A percentile compares a stretch with the other conserved stretches of the same genome.
These are phyloP conservation scores for Unio pictorum DNA, from an alignment of 2,888 invertebrate species.

Conservation along the genomic window DNA sequence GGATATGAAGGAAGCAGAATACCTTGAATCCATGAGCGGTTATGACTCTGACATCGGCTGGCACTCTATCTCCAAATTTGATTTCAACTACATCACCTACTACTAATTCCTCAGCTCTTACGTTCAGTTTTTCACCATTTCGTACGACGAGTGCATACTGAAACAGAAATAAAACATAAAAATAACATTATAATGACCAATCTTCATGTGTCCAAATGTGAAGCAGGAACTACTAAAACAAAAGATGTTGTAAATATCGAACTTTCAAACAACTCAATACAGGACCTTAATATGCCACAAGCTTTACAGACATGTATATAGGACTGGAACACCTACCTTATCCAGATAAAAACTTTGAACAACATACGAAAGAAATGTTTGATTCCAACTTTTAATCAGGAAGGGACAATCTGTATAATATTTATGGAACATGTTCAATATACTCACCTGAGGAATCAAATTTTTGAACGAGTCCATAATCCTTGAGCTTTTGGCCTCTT, in stretches of 20 bases:
- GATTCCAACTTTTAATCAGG: too few relatives aligned
- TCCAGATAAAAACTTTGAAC: too few relatives aligned
- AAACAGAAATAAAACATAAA: slow-evolving; percentile 1
- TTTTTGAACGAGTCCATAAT: slow-evolving; percentile 99
- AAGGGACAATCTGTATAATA: too few relatives aligned
- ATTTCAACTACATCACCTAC: slow-evolving; percentile 98
- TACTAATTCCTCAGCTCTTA: slow-evolving; percentile 81
- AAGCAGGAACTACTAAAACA: too few relatives aligned
- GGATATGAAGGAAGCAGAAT: background rate
- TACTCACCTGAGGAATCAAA: slow-evolving; percentile 85
- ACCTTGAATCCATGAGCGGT: slow-evolving; percentile 94
- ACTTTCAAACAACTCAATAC: too few relatives aligned
- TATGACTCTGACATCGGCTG: slow-evolving; percentile 97
- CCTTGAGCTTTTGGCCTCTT: slow-evolving; percentile 96
- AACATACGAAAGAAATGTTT: too few relatives aligned
- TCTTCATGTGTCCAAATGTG: too few relatives aligned
- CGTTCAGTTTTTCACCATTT: slow-evolving; percentile 71
- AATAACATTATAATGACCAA: too few relatives aligned
- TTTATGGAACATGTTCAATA: background rate
- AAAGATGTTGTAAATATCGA: too few relatives aligned
- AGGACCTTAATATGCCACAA: too few relatives aligned
- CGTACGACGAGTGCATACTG: slow-evolving; percentile 77
- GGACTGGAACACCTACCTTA: too few relatives aligned
- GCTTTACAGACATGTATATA: too few relatives aligned
- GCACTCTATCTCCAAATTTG: slow-evolving; percentile 98